A percentile compares a stretch with the other conserved stretches of the same genome.
phyloP scores from a whole-genome alignment of 2,797 vertebrate genomes.

The Brotula barbata region DNA sequence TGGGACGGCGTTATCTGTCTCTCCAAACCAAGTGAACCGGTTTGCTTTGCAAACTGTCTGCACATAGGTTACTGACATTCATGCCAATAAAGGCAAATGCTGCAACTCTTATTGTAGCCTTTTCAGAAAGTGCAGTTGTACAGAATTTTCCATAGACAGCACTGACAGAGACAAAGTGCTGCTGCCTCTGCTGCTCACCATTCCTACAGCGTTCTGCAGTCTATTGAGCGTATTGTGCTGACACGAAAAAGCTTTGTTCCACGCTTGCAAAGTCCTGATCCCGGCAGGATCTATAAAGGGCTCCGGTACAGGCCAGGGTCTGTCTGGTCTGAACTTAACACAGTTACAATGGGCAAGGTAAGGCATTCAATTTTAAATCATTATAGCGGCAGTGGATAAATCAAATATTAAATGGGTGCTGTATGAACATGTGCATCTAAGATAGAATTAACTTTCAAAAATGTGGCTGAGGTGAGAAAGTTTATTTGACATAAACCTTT shows the following conservation, averaged over 20 bases:
- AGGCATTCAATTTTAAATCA: constrained; percentile 51
- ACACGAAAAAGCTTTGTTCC: constrained; percentile 73
- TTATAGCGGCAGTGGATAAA: not conserved
- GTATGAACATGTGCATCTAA: not conserved
- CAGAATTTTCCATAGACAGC: constrained; percentile 71
- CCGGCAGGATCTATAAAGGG: constrained; percentile 78
- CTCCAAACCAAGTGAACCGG: constrained; percentile 15
- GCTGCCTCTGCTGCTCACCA: constrained; percentile 50
- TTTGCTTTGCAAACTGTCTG: constrained; percentile 17
- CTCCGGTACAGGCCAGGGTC: constrained; percentile 43
- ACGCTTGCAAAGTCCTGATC: constrained; percentile 72
- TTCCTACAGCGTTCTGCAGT: constrained; percentile 61
- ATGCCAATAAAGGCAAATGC: constrained; percentile 72
- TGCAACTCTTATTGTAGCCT: constrained; percentile 71
- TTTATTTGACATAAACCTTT: not conserved
- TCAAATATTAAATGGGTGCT: constrained; percentile 1
- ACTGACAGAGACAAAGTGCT: constrained; percentile 75
- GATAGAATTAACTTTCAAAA: not conserved
- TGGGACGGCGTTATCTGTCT: constrained; percentile 4
- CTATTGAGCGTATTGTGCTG: constrained; percentile 75
- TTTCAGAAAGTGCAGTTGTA: constrained; percentile 72
- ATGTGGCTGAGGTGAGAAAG: not conserved
- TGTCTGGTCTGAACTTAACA: constrained; percentile 64
- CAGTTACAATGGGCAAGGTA: constrained; percentile 81
- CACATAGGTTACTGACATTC: constrained; percentile 38